These are phyloP conservation scores for Tineola bisselliella DNA, from an alignment of 2,888 invertebrate species.

Conservation along the genomic window DNA sequence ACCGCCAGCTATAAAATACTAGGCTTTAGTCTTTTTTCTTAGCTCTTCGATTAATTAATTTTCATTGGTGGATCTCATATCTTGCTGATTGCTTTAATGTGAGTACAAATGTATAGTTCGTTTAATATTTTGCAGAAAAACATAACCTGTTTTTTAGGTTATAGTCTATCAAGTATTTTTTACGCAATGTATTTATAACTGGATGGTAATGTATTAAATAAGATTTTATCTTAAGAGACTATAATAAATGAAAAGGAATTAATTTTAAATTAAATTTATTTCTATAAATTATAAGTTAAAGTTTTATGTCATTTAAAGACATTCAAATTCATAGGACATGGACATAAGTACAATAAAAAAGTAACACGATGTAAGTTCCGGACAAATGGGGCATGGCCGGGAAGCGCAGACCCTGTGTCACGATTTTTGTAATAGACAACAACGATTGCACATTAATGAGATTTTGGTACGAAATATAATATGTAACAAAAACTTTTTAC, in stretches of 20 bases:
- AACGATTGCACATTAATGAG: slow-evolving; percentile 15
- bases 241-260: neutral
- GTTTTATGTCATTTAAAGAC: neutral
- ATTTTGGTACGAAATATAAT: neutral
- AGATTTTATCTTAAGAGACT: no score
- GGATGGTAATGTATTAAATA: neutral
- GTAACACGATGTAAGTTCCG: slow-evolving; percentile 29
- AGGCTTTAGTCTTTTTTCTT: slow-evolving; percentile 1
- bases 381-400: slow-evolving; percentile 54
- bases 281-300: neutral
- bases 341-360: slow-evolving; percentile 24
- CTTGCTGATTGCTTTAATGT: neutral
- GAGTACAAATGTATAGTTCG: neutral
- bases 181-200: neutral
- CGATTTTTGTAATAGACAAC: slow-evolving; percentile 26
- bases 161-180: neutral
- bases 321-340: neutral
- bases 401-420: slow-evolving; percentile 27
- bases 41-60: slow-evolving; percentile 41
- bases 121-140: neutral
- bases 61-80: slow-evolving; percentile 32
- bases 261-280: neutral
- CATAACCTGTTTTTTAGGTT: neutral
- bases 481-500: no score
- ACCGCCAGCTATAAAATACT: slow-evolving; percentile 36